phyloP scores from a whole-genome alignment of 2,113 vertebrate genomes.

The Phalacrocorax carbo region DNA sequence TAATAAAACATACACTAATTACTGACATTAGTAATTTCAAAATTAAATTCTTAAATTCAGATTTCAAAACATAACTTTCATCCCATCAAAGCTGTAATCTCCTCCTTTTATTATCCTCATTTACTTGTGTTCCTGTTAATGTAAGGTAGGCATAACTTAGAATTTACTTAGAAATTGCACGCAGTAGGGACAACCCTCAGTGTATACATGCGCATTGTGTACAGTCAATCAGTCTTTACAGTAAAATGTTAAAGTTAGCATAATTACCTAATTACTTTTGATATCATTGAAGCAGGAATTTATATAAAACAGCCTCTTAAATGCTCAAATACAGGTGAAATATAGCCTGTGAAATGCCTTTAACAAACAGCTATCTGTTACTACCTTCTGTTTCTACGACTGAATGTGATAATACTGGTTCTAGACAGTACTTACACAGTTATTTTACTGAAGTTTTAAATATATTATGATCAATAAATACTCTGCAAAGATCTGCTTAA shows the following conservation, averaged over 20 bases:
- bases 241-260: not conserved
- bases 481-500: not conserved
- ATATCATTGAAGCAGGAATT: not conserved
- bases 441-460: not conserved
- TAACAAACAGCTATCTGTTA: not conserved
- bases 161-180: not conserved
- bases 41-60: not conserved
- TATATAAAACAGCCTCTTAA: not conserved
- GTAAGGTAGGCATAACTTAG: not conserved
- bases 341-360: not conserved
- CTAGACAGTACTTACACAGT: not conserved
- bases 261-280: not conserved
- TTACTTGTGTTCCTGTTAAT: not conserved
- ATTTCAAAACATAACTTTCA: not conserved
- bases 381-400: not conserved
- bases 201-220: not conserved
- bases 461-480: not conserved
- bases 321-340: not conserved
- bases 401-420: not conserved
- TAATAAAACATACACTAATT: too few species aligned
- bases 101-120: not conserved
- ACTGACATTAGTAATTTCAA: too few species aligned
- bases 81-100: not conserved
- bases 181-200: not conserved
- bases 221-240: not conserved